phyloP scores from a whole-genome alignment of 92 coral and sea anemone genomes.

The Porites rus region DNA sequence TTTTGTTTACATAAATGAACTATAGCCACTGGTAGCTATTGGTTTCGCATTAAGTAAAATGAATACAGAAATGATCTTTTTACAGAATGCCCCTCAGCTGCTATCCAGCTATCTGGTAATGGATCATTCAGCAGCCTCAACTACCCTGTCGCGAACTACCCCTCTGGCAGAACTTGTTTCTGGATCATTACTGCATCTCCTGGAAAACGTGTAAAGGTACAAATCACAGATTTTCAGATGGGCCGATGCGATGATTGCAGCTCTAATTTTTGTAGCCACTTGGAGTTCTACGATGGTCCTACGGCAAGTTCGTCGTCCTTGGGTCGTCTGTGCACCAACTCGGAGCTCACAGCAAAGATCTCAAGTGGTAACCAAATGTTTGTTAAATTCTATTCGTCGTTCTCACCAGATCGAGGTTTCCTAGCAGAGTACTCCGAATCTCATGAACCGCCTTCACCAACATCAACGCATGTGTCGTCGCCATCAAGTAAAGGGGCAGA shows the following conservation, averaged over 20 bases:
- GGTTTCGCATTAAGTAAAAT: too few species aligned
- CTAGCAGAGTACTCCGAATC: conserved; percentile 22
- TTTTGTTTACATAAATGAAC: too few species aligned
- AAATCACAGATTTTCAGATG: conserved; percentile 7
- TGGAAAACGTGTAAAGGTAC: conserved; percentile 18
- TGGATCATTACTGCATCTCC: conserved; percentile 28
- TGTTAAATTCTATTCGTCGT: conserved; percentile 11
- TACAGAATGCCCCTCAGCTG: conserved; percentile 6
- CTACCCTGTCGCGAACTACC: conserved; percentile 4
- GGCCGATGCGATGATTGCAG: not conserved
- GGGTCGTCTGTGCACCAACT: conserved; percentile 14
- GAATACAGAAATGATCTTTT: too few species aligned
- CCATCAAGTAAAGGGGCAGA: not conserved
- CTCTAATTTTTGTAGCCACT: not conserved
- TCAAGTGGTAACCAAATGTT: conserved; percentile 40
- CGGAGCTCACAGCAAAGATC: not conserved
- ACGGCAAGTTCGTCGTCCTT: not conserved
- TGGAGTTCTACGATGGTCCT: conserved; percentile 33
- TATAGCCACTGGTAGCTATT: too few species aligned
- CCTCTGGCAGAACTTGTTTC: not conserved
- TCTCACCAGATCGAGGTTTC: conserved; percentile 3
- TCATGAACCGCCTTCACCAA: not conserved
- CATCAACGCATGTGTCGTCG: not conserved
- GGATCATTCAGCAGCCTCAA: conserved; percentile 34
- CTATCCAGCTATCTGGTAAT: conserved; percentile 16